Conservation (phyloP, 2,888 invertebrate species). For the Hyposoter didymator region DNA sequence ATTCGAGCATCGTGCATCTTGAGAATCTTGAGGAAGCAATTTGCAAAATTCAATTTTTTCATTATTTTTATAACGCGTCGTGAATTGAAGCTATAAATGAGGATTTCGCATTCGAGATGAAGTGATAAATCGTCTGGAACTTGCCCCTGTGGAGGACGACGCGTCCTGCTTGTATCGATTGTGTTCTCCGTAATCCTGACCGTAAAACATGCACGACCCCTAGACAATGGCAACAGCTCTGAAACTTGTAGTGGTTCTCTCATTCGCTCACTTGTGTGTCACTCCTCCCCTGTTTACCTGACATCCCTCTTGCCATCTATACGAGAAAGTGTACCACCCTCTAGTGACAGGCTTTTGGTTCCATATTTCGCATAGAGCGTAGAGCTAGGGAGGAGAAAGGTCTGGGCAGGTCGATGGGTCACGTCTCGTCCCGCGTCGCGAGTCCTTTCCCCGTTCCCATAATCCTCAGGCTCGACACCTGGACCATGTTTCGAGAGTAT, state of each 20-base stretch:
- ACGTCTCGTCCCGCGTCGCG: constrained; percentile 39
- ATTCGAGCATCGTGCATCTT: no score
- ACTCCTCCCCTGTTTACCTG: constrained; percentile 11
- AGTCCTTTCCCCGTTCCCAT: constrained; percentile 29
- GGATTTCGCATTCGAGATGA: neutral
- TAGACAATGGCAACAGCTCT: constrained; percentile 27
- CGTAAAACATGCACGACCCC: constrained; percentile 32
- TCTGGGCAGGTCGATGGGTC: constrained; percentile 49
- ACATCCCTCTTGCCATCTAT: constrained; percentile 32
- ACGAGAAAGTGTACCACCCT: constrained; percentile 26
- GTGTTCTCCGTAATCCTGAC: constrained; percentile 30
- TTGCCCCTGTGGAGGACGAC: neutral
- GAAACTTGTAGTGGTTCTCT: constrained; percentile 12
- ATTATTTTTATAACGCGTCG: neutral
- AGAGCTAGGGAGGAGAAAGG: constrained; percentile 17
- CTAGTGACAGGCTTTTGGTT: constrained; percentile 20
- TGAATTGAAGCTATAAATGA: neutral
- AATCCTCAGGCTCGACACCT: constrained; percentile 49
- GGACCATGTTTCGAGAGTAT: constrained; percentile 18
- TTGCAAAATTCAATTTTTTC: no score
- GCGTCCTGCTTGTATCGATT: neutral
- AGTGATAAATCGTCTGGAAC: constrained; percentile 15
- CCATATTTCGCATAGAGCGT: constrained; percentile 42
- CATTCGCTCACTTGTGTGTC: neutral
- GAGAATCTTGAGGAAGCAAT: no score